Base-by-base conservation (phyloP, 2,888 invertebrate genomes). In the Plutella xylostella region DNA sequence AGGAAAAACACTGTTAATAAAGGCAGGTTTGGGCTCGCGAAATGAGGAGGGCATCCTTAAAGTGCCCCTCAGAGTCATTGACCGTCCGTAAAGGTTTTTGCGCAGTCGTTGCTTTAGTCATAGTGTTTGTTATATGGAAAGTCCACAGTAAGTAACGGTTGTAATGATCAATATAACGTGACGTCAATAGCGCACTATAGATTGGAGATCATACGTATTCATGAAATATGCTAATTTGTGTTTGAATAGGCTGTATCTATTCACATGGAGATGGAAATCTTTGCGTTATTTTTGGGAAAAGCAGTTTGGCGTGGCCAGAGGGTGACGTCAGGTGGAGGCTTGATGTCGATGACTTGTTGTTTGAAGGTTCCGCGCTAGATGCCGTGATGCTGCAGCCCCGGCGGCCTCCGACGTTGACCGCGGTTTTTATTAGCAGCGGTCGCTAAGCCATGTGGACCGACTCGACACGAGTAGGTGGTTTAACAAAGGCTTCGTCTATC, bases 351-450 rank as follows among this genome's bases (percentile, higher is more conserved):
- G 30, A 41, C 30, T 31, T 31, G 22, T 28, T 22, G 11, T 41
- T 18, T 41, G 28, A 41, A 41, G 41, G 41, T 14, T 28, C 18
- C n/a, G 6, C 14, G 28, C n/a, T 9, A n/a, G 40, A 40, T 22
- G 41, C 25, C 17, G 34, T n/a, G n/a, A n/a, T n/a, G n/a, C n/a
- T n/a, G n/a, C 11, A 19, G 22, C 43, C 43, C 35, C 11, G 35
- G 63, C 72, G 78, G 82, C 77, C 79, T 58, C 78, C 73, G 77
- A 72, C 77, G 73, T 56, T 77, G 80, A 79, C 79, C 77, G 73
- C 51, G 51, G 66, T 75, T 80, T 79, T 80, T 79, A 75, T 65
- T 61, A 58, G 60, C 56, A 58, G 57, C 59, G 19, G 39, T 31
- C 60, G 57, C 61, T 56, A 56, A 56, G 60, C 60, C 63, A 60